Conservation (phyloP, 1,140 invertebrate species). For the Dysdera silvatica region DNA sequence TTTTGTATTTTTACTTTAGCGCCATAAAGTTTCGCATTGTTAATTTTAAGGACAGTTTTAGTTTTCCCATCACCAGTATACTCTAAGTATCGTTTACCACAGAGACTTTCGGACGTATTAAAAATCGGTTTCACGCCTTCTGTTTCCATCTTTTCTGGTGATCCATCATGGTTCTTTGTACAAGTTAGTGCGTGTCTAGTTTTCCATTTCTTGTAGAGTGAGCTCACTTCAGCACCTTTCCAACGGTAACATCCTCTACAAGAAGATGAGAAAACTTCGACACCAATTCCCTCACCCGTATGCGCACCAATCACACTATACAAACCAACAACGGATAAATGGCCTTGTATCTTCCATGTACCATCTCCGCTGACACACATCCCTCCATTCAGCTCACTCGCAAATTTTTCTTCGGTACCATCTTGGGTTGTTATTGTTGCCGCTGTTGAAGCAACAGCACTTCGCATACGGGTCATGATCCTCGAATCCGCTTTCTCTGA, state of each 20-base stretch:
- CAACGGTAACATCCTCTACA: background rate
- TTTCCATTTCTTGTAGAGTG: background rate
- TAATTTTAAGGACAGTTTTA: no score
- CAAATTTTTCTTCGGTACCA: background rate
- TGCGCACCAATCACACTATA: background rate
- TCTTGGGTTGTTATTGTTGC: background rate
- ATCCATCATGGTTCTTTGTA: no score
- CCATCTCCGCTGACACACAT: background rate
- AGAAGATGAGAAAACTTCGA: background rate
- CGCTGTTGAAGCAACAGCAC: background rate
- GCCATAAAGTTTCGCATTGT: no score
- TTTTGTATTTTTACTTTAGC: no score
- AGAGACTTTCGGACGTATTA: no score
- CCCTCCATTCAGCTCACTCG: background rate
- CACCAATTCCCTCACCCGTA: background rate
- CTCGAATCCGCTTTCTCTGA: background rate
- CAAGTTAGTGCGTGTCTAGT: no score
- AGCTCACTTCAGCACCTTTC: background rate
- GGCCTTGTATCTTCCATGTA: background rate
- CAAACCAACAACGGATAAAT: background rate
- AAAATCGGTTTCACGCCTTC: no score
- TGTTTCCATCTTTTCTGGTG: no score
- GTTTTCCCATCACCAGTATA: no score
- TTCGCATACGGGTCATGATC: background rate
- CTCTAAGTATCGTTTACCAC: no score